Conservation (phyloP, 2,888 invertebrate genomes). For the Hydriomena furcata region DNA sequence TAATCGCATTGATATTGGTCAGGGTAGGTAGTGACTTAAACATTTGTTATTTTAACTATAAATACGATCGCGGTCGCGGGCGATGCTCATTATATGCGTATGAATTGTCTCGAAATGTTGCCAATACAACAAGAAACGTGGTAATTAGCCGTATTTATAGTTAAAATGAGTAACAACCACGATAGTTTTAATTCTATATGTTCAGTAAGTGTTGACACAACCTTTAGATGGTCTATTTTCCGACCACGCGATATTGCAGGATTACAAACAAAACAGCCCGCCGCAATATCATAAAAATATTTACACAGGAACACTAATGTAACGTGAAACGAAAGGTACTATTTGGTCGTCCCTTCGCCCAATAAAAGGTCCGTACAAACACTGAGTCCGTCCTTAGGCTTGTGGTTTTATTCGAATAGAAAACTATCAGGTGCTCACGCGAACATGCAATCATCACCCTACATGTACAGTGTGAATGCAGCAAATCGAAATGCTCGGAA, state of each 20-base stretch:
- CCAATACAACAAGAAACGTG: too few species aligned
- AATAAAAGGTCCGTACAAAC: slow-evolving; percentile 23
- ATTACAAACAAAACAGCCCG: neutral
- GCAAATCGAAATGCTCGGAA: slow-evolving; percentile 61
- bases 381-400: slow-evolving; percentile 20
- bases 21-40: too few species aligned
- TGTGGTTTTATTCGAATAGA: slow-evolving; percentile 51
- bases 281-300: slow-evolving; percentile 21
- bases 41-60: too few species aligned
- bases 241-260: neutral
- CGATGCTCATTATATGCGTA: too few species aligned
- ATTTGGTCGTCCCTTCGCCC: slow-evolving; percentile 18
- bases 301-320: slow-evolving; percentile 21
- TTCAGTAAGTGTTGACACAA: neutral
- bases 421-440: slow-evolving; percentile 68
- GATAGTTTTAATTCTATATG: neutral
- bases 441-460: slow-evolving; percentile 68
- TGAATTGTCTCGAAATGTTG: too few species aligned
- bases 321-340: slow-evolving; percentile 17
- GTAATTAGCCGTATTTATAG: too few species aligned
- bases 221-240: neutral
- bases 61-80: too few species aligned
- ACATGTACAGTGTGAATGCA: slow-evolving; percentile 61
- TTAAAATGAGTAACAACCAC: too few species aligned
- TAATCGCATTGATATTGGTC: too few species aligned